Conservation (phyloP, 2,113 vertebrate genomes). For the Bufo gargarizans region DNA sequence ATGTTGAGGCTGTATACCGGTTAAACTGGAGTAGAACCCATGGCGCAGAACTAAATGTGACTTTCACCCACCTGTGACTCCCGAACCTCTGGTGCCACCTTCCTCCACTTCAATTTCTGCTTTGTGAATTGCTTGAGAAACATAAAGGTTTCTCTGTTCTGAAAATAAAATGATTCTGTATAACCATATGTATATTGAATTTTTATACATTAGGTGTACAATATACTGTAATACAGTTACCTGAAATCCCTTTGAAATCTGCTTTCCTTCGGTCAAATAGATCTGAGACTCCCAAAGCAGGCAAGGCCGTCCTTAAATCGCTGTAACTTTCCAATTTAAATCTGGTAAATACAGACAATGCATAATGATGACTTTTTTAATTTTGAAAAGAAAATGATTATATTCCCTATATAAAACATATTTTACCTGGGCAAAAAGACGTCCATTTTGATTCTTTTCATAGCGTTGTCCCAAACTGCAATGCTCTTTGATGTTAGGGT, state of each 20-base stretch:
- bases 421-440: constrained; percentile 87
- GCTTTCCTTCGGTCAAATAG: constrained; percentile 82
- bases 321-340: constrained; percentile 86
- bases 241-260: constrained; percentile 90
- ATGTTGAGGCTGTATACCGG: too few relatives aligned
- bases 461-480: constrained; percentile 75
- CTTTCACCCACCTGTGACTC: constrained; percentile 76
- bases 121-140: constrained; percentile 86
- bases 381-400: neutral
- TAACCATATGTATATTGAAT: neutral
- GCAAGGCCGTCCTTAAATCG: constrained; percentile 81
- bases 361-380: neutral
- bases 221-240: constrained; percentile 62
- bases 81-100: constrained; percentile 82
- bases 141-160: constrained; percentile 81
- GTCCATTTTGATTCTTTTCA: constrained; percentile 83
- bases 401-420: neutral
- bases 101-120: constrained; percentile 85
- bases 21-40: too few relatives aligned
- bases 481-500: constrained; percentile 78
- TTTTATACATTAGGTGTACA: neutral
- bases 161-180: constrained; percentile 39
- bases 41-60: neutral
- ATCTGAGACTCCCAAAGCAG: constrained; percentile 82
- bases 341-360: constrained; percentile 66